Percentiles rank a stretch among this genome's conserved stretches.
Evolutionary conservation across 2,888 invertebrate genomes (phyloP).

Genomic region (Amphipoea lucens): DNA sequence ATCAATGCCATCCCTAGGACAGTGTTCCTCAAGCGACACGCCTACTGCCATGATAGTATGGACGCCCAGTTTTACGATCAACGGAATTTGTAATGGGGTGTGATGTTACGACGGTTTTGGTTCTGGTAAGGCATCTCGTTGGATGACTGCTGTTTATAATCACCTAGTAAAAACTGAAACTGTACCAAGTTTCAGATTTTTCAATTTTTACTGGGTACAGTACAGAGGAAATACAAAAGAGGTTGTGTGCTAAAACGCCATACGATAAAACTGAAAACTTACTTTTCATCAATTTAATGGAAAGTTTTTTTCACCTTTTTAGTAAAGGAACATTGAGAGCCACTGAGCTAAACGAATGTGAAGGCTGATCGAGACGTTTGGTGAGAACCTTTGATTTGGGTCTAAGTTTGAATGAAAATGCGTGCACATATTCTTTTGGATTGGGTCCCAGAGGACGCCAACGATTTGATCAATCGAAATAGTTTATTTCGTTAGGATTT

Average conservation of each 20-base stretch:
- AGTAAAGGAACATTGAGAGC: conserved; percentile 38
- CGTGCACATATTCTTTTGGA: conserved; percentile 11
- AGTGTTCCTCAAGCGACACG: conserved; percentile 52
- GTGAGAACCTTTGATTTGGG: conserved; percentile 30
- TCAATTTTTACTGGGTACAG: neutral
- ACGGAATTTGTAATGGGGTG: conserved; percentile 18
- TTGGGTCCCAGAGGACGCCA: neutral
- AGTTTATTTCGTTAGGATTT: conserved; percentile 5
- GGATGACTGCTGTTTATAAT: neutral
- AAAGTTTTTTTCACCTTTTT: neutral
- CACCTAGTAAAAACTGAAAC: too few relatives aligned
- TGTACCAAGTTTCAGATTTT: neutral
- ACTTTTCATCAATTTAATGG: neutral
- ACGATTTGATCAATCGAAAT: conserved; percentile 19
- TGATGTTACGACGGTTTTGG: neutral
- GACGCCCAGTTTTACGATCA: conserved; percentile 16
- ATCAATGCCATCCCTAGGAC: conserved; percentile 57
- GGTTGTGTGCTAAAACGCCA: neutral
- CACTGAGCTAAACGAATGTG: conserved; percentile 31
- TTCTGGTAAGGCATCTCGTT: neutral
- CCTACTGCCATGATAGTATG: conserved; percentile 29
- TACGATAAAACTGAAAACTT: neutral
- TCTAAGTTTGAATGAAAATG: conserved; percentile 36
- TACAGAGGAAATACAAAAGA: neutral
- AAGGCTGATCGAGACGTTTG: conserved; percentile 44